phyloP scores from a whole-genome alignment of 2,888 invertebrate species.

The Helicoverpa assulta region DNA sequence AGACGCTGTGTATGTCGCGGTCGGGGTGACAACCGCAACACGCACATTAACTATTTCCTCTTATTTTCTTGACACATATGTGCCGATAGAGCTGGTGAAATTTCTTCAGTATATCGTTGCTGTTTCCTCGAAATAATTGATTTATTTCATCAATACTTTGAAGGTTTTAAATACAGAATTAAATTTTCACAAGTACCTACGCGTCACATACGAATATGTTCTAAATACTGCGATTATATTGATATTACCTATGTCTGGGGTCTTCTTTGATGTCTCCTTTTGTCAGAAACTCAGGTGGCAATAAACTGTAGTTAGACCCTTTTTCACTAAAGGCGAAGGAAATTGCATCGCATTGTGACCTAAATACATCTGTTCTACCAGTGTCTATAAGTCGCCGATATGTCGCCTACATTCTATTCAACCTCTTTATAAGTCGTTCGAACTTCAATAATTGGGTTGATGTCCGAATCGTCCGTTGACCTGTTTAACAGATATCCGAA shows the following conservation, averaged over 20 bases:
- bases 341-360: not conserved
- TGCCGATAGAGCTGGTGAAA: conserved; percentile 7
- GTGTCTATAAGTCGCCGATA: conserved; percentile 26
- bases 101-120: not conserved
- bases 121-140: no score
- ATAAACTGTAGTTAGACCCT: not conserved
- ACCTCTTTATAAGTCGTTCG: conserved; percentile 35
- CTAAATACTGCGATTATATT: no score
- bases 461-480: conserved; percentile 50
- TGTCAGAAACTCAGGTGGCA: not conserved
- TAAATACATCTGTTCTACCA: not conserved
- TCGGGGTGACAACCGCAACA: conserved; percentile 51
- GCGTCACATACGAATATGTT: no score
- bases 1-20: conserved; percentile 47
- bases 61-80: conserved; percentile 25
- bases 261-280: not conserved
- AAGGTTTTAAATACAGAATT: not conserved
- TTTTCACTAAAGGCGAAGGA: not conserved
- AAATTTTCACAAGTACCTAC: no score
- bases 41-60: conserved; percentile 47
- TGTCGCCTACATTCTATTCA: conserved; percentile 37
- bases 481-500: conserved; percentile 47
- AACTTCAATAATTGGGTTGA: conserved; percentile 45
- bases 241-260: no score
- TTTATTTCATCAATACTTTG: not conserved